phyloP scores from a whole-genome alignment of 2,113 vertebrate genomes.

The Malaclemys terrapin region DNA sequence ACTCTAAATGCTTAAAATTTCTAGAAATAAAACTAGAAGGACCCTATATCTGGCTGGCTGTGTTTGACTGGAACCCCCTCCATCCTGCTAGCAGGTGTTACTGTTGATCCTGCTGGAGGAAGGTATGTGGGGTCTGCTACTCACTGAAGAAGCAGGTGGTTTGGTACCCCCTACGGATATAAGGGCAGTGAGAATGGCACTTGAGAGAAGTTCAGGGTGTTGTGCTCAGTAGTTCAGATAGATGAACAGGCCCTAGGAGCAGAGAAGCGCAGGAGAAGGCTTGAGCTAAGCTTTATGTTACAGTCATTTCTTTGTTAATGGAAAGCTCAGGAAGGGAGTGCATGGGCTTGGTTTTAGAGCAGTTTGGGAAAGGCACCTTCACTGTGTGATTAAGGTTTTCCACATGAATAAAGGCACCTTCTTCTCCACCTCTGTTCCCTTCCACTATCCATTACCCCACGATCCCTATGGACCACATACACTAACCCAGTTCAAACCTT shows the following conservation, averaged over 20 bases:
- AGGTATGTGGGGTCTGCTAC: background rate
- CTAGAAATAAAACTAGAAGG: too few species aligned
- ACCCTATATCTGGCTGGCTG: too few species aligned
- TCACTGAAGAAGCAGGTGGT: background rate
- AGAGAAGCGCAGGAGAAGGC: background rate
- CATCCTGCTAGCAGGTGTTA: background rate
- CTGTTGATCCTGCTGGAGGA: background rate
- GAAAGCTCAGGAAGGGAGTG: background rate
- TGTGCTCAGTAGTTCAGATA: background rate
- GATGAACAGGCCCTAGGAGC: background rate
- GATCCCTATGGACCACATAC: background rate
- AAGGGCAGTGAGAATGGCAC: background rate
- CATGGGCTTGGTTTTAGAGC: background rate
- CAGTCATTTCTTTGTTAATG: background rate
- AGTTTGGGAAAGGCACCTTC: fast-evolving
- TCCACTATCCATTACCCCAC: background rate
- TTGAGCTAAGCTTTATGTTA: background rate
- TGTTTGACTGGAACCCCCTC: background rate
- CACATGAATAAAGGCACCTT: fast-evolving
- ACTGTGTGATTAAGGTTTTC: background rate
- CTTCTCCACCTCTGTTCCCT: background rate
- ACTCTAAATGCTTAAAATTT: too few species aligned
- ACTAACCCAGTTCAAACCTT: background rate
- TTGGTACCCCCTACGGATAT: background rate
- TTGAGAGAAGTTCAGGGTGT: background rate